Base-by-base conservation (phyloP, 2,797 vertebrate genomes). In the Amblyraja radiata region DNA sequence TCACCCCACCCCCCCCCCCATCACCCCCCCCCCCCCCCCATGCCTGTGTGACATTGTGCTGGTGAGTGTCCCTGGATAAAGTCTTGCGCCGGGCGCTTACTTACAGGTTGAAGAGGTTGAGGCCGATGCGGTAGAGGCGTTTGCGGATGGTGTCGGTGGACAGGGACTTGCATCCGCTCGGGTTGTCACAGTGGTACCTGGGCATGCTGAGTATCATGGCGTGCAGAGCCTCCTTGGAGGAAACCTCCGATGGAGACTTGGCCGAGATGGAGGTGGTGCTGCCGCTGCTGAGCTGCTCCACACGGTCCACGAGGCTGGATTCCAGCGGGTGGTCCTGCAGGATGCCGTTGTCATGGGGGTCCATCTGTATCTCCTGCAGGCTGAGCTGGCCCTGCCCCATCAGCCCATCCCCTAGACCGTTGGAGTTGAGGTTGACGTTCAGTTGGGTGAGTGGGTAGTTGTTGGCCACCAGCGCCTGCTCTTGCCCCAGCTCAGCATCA, bases 71-170 rank as follows among this genome's bases (percentile, higher is more conserved):
- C 21, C 84, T 9, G 3, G 16, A 21, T 6, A 65, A 68, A 68
- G 32, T 11, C 90, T 76, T 74, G 36, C 39, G n/a, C 14, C 54
- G 54, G 36, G 1, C 28, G 61, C 46, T 2, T 94, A 98, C 99
- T 99, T 95, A 99, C 99, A 99, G 97, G 90, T 99, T 99, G 94
- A 99, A 99, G 94, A 99, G 98, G 95, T 99, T 99, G 95, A 99
- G 98, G 94, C 99, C 99, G 0, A 99, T 99, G 93, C 99, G 98
- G 94, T 99, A 99, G 84, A 99, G 98, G 58, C 99, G 97, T 95
- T 99, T 99, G 93, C 99, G 98, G 96, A 98, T 97, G n/a, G 97
- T 98, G 94, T 99, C 99, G 0, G 98, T 99, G 94, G 98, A 99
- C 74, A 99, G 97, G 0, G 99, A 99, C 95, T 97, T 98, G 95